phyloP scores from a whole-genome alignment of 1,140 invertebrate species.

The Mercenaria mercenaria region DNA sequence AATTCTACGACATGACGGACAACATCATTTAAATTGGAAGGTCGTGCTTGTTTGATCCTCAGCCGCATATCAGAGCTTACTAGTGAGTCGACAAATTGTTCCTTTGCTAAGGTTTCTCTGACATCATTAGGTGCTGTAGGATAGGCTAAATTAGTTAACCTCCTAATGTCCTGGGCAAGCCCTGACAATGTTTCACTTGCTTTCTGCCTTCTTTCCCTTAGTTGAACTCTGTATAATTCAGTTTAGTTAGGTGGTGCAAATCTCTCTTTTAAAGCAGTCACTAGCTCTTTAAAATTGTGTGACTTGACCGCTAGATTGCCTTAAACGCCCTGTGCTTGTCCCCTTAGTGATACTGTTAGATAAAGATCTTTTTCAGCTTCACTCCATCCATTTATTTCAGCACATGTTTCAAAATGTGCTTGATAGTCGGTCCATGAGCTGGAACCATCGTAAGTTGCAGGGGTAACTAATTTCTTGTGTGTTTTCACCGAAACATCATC shows the following conservation, averaged over 20 bases:
- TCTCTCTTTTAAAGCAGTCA: conserved; percentile 38
- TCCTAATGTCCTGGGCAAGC: conserved; percentile 63
- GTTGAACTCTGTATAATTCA: too few relatives aligned
- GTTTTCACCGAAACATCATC: too few relatives aligned
- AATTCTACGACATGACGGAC: background rate
- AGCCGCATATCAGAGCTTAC: too few relatives aligned
- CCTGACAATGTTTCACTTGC: conserved; percentile 56
- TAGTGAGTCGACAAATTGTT: too few relatives aligned
- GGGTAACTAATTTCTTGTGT: too few relatives aligned
- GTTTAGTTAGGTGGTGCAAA: conserved; percentile 64
- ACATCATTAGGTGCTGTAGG: too few relatives aligned
- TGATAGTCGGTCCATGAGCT: too few relatives aligned
- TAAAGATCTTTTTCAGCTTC: conserved; percentile 8
- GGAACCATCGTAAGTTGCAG: too few relatives aligned
- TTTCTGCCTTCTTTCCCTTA: too few relatives aligned
- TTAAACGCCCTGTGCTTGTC: conserved; percentile 37
- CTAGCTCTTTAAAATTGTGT: background rate
- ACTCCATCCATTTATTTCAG: conserved; percentile 27
- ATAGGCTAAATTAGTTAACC: too few relatives aligned
- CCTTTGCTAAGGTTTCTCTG: too few relatives aligned
- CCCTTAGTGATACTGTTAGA: conserved; percentile 8
- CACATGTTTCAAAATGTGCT: too few relatives aligned
- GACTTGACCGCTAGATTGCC: background rate
- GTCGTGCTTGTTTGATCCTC: background rate
- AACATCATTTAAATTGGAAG: background rate